Percentiles rank a stretch among this genome's conserved stretches.
Evolutionary conservation across 1,140 invertebrate species (phyloP).

Genomic region (Nephotettix cincticeps): DNA sequence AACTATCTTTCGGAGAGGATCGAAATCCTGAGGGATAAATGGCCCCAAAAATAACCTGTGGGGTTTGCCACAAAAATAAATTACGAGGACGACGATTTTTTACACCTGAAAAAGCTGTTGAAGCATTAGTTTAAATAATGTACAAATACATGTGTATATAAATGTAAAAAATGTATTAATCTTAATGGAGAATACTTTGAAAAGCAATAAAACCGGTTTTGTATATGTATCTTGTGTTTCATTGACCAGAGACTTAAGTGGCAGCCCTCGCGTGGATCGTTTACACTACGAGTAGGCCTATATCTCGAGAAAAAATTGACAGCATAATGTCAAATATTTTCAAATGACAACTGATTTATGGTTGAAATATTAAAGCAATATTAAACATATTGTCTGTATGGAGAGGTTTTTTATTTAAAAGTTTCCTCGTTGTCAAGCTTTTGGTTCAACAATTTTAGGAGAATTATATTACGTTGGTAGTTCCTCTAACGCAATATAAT

Average conservation of each 20-base stretch:
- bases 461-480: too few relatives aligned
- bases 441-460: too few relatives aligned
- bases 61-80: slow-evolving; percentile 45
- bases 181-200: slow-evolving; percentile 23
- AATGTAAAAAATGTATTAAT: slow-evolving; percentile 39
- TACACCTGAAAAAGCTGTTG: slow-evolving; percentile 40
- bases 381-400: too few relatives aligned
- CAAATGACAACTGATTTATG: too few relatives aligned
- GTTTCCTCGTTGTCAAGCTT: too few relatives aligned
- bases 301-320: too few relatives aligned
- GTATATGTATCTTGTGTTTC: slow-evolving; percentile 42
- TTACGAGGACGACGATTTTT: slow-evolving; percentile 43
- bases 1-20: slow-evolving; percentile 32
- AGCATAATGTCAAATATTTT: too few relatives aligned
- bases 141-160: slow-evolving; percentile 42
- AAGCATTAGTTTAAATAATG: slow-evolving; percentile 41
- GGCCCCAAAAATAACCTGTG: slow-evolving; percentile 47
- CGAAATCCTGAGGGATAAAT: slow-evolving; percentile 39
- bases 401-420: too few relatives aligned
- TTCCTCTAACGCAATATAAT: too few relatives aligned
- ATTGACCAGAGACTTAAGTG: background rate
- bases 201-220: slow-evolving; percentile 11
- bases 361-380: too few relatives aligned
- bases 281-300: too few relatives aligned
- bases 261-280: too few relatives aligned